Evolutionary conservation across 2,888 invertebrate genomes (phyloP), one percentile per base, ranked within the genome.

Genomic region (Lydus trimaculatus): DNA sequence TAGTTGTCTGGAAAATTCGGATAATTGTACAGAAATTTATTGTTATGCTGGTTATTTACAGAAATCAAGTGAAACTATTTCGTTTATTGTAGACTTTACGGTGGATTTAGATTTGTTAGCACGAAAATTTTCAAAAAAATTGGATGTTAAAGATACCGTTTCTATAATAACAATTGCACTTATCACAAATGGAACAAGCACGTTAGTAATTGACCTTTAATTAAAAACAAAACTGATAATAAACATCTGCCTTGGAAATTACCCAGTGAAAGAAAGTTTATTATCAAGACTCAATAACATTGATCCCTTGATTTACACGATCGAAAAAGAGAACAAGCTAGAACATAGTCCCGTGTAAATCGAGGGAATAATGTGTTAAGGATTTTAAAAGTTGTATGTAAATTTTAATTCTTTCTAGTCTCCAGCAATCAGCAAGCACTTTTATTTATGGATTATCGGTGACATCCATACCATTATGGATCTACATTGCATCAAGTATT

Each of bases 381-480:
- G 2, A 13, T 13, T 36, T 15, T 3, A 33, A 33, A 3, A 33
- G 11, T 33, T 33, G 9, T 7, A 7, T 7, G 1, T 11, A 9
- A 33, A 5, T 33, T 33, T 33, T 9, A 33, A 39, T 48, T 48
- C 31, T 9, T 70, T 71, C 33, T 64, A 72, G 72, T 0, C 52
- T 63, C 13, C 39, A 33, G 17, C 63, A 66, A 60, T 15, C 58
- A 9, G 63, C 67, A 2, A 36, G 48, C 9, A 73, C 75, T 1
- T 23, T 70, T 23, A 62, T 75, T 33, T 72, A 71, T 60, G 72
- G 74, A 7, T 63, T 68, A 3, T 20, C 64, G 23, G 39, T 25
- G 1, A 63, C 61, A 0, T 77, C 80, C 0, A 77, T 80, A 0
- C 84, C 85, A 0, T 71, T 85, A 3, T 86, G 86, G 86, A 84